A percentile compares a stretch with the other conserved stretches of the same genome.
These are phyloP conservation scores for Diarsia rubi DNA, from an alignment of 2,888 invertebrate genomes.

Conservation along the genomic window DNA sequence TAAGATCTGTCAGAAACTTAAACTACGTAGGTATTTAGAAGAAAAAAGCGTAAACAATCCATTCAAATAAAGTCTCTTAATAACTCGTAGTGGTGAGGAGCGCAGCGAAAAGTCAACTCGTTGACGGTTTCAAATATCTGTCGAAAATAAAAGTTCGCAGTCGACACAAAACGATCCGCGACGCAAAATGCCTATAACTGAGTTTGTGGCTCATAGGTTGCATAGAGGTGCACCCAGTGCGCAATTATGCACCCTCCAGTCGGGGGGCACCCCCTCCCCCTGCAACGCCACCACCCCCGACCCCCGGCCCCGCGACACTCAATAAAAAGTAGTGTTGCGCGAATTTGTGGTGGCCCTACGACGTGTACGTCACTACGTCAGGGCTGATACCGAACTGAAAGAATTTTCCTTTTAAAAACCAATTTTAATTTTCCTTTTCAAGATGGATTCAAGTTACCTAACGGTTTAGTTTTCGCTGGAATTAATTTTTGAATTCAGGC, in stretches of 20 bases:
- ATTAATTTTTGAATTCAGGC: too few species aligned
- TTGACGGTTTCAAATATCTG: constrained; percentile 52
- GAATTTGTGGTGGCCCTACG: constrained; percentile 76
- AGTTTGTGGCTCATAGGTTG: constrained; percentile 76
- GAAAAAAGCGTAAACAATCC: neutral
- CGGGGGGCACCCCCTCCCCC: constrained; percentile 49
- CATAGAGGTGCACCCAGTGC: constrained; percentile 73
- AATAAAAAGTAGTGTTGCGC: constrained; percentile 81
- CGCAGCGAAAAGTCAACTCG: constrained; percentile 48
- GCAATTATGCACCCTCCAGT: constrained; percentile 81
- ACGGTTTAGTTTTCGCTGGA: neutral
- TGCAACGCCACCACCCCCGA: constrained; percentile 35
- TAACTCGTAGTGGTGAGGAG: constrained; percentile 16
- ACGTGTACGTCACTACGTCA: constrained; percentile 57
- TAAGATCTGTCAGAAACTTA: neutral
- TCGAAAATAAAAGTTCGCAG: constrained; percentile 58
- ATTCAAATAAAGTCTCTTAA: constrained; percentile 26
- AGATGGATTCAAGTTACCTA: neutral
- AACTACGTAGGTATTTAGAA: neutral
- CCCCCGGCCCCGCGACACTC: constrained; percentile 71
- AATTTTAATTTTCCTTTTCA: neutral
- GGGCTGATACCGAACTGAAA: constrained; percentile 62
- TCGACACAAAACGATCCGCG: constrained; percentile 67
- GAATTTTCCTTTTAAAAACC: neutral
- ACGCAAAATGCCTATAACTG: constrained; percentile 79